Base-by-base conservation (phyloP, 2,888 invertebrate genomes). In the Catocala fraxini region DNA sequence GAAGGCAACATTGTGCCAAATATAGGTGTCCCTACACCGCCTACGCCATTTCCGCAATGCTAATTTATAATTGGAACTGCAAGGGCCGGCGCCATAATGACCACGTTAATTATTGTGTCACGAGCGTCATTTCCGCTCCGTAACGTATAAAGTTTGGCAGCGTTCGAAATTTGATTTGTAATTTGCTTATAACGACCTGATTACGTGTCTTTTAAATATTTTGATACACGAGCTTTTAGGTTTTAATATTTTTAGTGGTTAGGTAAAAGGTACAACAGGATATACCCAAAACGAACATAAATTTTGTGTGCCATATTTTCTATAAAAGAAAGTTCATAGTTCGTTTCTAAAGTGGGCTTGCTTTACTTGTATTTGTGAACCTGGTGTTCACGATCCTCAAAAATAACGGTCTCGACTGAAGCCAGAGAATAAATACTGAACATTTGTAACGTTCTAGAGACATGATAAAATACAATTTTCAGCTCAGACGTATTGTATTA, bases 1-100 rank as follows among this genome's bases (percentile, higher is more conserved):
- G 77, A 77, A 77, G 78, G 69, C 65, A 53, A 75, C 77, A 79
- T 80, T 81, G 83, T 81, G 68, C 85, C 85, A 74, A 82, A 83
- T 82, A 81, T 62, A 82, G 83, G 67, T 59, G 61, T 63, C 73
- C 70, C 73, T 71, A 53, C 75, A 67, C 60, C 56, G 65, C 56
- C 68, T 53, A 67, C 67, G 63, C 67, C 70, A 79, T 81, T 70
- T 74, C 74, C 70, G 68, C 70, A 59, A 70, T 66, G 65, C 71
- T 70, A 54, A 77, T 75, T 75, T 55, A 68, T 77, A 71, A 78
- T 71, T 66, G 59, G 70, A 68, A 59, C 65, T 65, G 68, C 65
- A 73, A 75, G 79, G 79, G 75, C 63, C 67, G 59, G 65, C 66
- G 66, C 77, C 69, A 64, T 76, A 70, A 59, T 64, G 63, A 70